Evolutionary conservation across 2,888 invertebrate genomes (phyloP).

Genomic region (Taenaris catops): DNA sequence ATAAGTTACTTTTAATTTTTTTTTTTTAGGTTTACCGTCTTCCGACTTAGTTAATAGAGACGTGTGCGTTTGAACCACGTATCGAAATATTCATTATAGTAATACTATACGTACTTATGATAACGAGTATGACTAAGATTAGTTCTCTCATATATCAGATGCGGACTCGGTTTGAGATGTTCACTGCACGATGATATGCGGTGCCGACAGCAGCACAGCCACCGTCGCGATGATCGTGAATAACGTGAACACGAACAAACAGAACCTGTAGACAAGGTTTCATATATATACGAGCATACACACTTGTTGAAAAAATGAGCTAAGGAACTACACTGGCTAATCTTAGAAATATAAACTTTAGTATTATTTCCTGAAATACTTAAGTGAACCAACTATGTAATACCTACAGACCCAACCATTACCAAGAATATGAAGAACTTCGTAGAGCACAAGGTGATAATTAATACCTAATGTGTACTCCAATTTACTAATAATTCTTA

Average conservation of each 20-base stretch:
- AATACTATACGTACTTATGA: constrained; percentile 35
- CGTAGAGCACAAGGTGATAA: too few species aligned
- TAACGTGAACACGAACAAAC: constrained; percentile 96
- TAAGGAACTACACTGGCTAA: too few species aligned
- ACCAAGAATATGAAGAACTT: too few species aligned
- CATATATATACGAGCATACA: not conserved
- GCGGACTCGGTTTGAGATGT: constrained; percentile 26
- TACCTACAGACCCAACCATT: too few species aligned
- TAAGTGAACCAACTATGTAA: too few species aligned
- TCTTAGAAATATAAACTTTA: too few species aligned
- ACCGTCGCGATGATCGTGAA: constrained; percentile 96
- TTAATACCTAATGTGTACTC: too few species aligned
- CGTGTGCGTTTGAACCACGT: constrained; percentile 76
- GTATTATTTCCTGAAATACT: too few species aligned
- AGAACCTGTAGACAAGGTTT: constrained; percentile 82
- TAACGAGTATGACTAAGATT: constrained; percentile 55
- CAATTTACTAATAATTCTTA: too few species aligned
- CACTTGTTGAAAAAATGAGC: too few species aligned
- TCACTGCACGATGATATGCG: constrained; percentile 96
- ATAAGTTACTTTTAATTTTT: constrained; percentile 40
- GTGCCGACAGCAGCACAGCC: constrained; percentile 94
- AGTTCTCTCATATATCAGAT: constrained; percentile 58
- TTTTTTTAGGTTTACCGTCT: constrained; percentile 62
- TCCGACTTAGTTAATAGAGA: constrained; percentile 53
- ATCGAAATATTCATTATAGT: constrained; percentile 32